A percentile compares a stretch with the other conserved stretches of the same genome.
phyloP scores from a whole-genome alignment of 2,113 vertebrate genomes.

The Ceratotherium simum region DNA sequence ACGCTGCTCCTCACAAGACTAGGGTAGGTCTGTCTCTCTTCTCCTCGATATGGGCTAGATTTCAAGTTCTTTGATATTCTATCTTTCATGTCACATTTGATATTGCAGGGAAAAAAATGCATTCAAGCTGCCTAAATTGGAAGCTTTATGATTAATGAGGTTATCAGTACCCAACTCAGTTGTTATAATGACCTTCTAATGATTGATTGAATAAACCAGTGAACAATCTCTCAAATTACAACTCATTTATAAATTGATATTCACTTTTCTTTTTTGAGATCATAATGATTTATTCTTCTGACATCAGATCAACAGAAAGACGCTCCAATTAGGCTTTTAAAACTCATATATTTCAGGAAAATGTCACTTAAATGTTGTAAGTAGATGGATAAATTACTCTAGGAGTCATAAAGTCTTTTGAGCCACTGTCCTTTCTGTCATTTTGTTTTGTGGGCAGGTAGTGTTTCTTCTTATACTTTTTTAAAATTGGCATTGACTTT shows the following conservation, averaged over 20 bases:
- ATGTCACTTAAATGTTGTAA: not conserved
- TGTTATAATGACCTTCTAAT: not conserved
- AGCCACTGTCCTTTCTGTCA: not conserved
- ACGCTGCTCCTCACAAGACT: not conserved
- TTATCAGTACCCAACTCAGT: not conserved
- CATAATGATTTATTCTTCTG: not conserved
- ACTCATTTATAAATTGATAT: not conserved
- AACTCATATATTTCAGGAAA: not conserved
- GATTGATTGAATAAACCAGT: not conserved
- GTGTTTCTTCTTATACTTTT: not conserved
- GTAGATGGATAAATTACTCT: not conserved
- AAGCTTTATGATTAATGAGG: not conserved
- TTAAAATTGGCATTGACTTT: not conserved
- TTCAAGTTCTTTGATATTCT: not conserved
- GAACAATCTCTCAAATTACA: not conserved
- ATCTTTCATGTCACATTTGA: not conserved
- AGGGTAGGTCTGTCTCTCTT: not conserved
- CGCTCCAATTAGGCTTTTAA: not conserved
- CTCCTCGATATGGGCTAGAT: not conserved
- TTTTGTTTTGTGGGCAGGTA: not conserved
- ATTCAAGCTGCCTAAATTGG: not conserved
- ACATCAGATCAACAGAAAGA: conserved; percentile 36
- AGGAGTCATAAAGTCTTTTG: not conserved
- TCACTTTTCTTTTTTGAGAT: not conserved
- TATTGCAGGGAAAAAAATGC: not conserved